These are phyloP conservation scores for Lepidocyrtinus sp. DNA, from an alignment of 2,888 invertebrate species.

Conservation along the genomic window DNA sequence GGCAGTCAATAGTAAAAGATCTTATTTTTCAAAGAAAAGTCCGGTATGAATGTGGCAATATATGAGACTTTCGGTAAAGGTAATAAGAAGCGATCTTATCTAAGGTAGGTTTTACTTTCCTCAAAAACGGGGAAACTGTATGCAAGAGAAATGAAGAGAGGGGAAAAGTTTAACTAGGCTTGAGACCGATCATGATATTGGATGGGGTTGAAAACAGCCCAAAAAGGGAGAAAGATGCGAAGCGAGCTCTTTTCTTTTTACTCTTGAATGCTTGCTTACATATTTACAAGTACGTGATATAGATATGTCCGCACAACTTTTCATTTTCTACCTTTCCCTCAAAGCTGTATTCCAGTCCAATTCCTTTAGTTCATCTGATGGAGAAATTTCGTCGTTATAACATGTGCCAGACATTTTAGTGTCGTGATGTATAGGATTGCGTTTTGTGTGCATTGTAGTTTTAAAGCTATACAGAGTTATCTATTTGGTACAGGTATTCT, in stretches of 20 bases:
- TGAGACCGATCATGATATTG: neutral
- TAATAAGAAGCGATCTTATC: neutral
- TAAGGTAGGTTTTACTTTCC: neutral
- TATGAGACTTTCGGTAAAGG: neutral
- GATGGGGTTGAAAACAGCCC: slow-evolving; percentile 22
- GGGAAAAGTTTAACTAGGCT: slow-evolving; percentile 36
- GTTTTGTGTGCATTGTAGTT: neutral
- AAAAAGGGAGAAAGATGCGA: slow-evolving; percentile 8
- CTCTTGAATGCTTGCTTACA: slow-evolving; percentile 28
- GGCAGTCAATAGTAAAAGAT: neutral
- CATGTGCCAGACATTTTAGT: neutral
- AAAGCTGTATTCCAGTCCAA: neutral
- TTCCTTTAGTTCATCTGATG: neutral
- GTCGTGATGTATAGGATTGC: neutral
- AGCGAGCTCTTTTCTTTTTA: slow-evolving; percentile 33
- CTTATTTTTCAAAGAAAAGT: no score
- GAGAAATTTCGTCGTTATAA: neutral
- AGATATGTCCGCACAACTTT: slow-evolving; percentile 16
- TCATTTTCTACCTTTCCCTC: slow-evolving; percentile 7
- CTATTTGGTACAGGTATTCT: neutral
- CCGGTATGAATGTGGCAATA: no score
- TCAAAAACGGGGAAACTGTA: neutral
- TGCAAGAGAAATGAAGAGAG: neutral
- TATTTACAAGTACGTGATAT: neutral
- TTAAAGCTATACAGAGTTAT: neutral